Evolutionary conservation across 1,140 invertebrate species (phyloP).

Genomic region (Maconellicoccus hirsutus): DNA sequence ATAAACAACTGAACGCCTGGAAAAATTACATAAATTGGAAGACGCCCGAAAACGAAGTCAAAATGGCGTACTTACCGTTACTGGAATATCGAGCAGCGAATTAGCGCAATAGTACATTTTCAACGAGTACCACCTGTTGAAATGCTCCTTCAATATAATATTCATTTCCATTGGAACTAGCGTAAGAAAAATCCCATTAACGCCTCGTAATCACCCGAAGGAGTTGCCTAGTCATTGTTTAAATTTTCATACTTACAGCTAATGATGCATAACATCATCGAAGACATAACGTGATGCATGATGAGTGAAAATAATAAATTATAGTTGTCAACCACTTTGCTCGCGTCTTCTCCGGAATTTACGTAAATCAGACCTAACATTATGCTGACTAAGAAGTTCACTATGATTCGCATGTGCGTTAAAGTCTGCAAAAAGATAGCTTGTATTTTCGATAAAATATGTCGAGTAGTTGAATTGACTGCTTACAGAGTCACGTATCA

Average conservation of each 20-base stretch:
- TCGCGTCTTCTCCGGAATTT: constrained; percentile 54
- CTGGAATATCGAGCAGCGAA: constrained; percentile 68
- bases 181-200: constrained; percentile 29
- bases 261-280: constrained; percentile 73
- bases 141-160: constrained; percentile 82
- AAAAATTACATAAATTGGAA: too few species aligned
- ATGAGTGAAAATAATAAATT: constrained; percentile 68
- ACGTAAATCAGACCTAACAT: constrained; percentile 62
- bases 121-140: constrained; percentile 92
- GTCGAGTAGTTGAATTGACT: too few species aligned
- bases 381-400: constrained; percentile 56
- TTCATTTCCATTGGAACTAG: constrained; percentile 88
- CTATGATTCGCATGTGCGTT: constrained; percentile 67
- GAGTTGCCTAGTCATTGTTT: too few species aligned
- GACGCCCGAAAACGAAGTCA: too few species aligned
- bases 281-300: constrained; percentile 72
- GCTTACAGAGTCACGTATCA: constrained; percentile 24
- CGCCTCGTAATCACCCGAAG: too few species aligned
- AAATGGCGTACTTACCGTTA: constrained; percentile 49
- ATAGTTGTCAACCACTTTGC: constrained; percentile 64
- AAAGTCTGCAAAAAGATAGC: constrained; percentile 54
- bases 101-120: constrained; percentile 83
- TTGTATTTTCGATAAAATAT: background rate
- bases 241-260: constrained; percentile 48
- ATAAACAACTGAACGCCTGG: constrained; percentile 55